A percentile compares a stretch with the other conserved stretches of the same genome.
Conservation (phyloP, 2,797 vertebrate genomes). For the Pagetopsis macropterus region DNA sequence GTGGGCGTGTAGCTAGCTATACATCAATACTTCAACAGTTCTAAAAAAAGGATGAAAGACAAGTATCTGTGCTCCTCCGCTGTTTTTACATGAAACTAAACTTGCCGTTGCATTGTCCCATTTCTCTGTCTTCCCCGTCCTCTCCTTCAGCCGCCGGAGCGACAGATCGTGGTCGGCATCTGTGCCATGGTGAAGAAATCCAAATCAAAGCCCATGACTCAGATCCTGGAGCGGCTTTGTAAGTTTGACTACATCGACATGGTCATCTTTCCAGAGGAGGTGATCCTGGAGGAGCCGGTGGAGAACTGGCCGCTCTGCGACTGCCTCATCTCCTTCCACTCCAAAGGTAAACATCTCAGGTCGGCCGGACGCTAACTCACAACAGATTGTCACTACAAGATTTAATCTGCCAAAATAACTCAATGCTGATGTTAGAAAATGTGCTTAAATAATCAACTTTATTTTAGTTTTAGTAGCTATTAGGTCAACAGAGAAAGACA, state of each 20-base stretch:
- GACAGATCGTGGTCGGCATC: conserved; percentile 96
- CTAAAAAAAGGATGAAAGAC: no score
- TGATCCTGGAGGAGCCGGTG: conserved; percentile 95
- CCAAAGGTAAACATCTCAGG: conserved; percentile 87
- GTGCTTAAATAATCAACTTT: no score
- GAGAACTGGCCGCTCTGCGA: conserved; percentile 98
- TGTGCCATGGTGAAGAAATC: conserved; percentile 99
- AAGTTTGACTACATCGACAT: conserved; percentile 98
- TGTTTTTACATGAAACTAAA: no score
- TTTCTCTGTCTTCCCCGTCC: background rate
- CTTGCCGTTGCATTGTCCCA: background rate
- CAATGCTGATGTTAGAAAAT: no score
- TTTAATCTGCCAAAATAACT: no score
- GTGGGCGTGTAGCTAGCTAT: no score
- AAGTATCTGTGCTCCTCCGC: no score
- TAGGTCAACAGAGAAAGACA: no score
- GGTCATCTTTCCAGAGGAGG: conserved; percentile 97
- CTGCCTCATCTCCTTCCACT: conserved; percentile 99
- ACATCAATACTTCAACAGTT: no score
- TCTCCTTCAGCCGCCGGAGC: conserved; percentile 88
- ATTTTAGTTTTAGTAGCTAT: no score
- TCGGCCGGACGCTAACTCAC: no score
- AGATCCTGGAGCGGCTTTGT: conserved; percentile 98
- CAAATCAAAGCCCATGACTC: conserved; percentile 99
- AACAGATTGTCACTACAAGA: no score